Percentiles rank a stretch among this genome's conserved stretches.
These are phyloP conservation scores for Seira musarum DNA, from an alignment of 2,888 invertebrate genomes.

Conservation along the genomic window DNA sequence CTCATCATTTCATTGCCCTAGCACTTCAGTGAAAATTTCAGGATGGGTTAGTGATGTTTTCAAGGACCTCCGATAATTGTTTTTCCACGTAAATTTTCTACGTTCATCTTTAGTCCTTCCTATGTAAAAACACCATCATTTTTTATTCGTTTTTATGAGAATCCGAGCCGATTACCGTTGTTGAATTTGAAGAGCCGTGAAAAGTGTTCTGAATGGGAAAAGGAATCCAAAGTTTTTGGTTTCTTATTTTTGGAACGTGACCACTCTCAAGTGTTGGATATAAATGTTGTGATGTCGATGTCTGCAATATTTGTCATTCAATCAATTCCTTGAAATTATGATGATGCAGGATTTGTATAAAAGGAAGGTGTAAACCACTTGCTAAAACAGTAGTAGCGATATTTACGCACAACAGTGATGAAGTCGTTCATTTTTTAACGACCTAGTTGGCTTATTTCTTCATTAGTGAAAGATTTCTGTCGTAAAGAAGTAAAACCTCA, in stretches of 20 bases:
- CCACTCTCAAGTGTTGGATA: not conserved
- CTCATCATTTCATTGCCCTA: conserved; percentile 31
- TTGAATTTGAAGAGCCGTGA: not conserved
- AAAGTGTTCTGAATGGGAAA: conserved; percentile 16
- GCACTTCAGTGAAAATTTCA: not conserved
- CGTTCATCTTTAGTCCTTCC: conserved; percentile 2
- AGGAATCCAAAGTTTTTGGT: conserved; percentile 26
- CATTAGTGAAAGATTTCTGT: no score
- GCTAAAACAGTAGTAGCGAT: no score
- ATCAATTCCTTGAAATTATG: no score
- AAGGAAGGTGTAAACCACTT: no score
- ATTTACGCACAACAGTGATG: no score
- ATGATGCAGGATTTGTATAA: no score
- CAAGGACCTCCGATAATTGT: not conserved
- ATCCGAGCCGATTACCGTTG: conserved; percentile 45
- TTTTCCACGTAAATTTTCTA: not conserved
- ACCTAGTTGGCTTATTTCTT: not conserved
- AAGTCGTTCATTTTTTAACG: no score
- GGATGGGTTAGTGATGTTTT: conserved; percentile 3
- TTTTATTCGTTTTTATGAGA: conserved; percentile 6
- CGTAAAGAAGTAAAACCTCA: no score
- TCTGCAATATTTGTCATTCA: conserved; percentile 2
- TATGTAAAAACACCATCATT: not conserved
- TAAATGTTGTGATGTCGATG: not conserved
- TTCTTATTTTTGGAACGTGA: not conserved